Evolutionary conservation across 2,888 invertebrate species (phyloP), one percentile per base, ranked within the genome.

Genomic region (Tethea ocularis): DNA sequence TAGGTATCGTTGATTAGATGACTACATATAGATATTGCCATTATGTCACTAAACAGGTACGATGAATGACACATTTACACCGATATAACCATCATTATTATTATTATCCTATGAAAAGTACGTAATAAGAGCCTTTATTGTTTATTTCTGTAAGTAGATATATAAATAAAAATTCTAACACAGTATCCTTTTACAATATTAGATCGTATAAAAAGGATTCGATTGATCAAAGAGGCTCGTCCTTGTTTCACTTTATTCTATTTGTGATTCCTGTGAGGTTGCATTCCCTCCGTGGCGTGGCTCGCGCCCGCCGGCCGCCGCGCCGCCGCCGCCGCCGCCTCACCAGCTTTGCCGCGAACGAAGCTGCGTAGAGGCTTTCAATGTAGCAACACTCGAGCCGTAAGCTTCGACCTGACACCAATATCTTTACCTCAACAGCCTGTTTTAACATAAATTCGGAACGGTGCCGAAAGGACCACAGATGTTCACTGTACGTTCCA

Each of bases 201-300:
- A 17, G 17, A 11, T 53, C 24, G 15, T 26, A 52, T 17, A 85
- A 83, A 78, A 77, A 69, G 80, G 38, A 38, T 86, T 83, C 72
- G 81, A 78, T 77, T 80, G 82, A 84, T 84, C 78, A 79, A 82
- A n/a, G 33, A 84, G 79, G 78, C 79, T 84, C 89, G 88, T 87
- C 87, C 87, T 86, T 87, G 88, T 84, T 84, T 88, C 77, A 77
- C 71, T 80, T 83, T 84, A 71, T 82, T 85, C 81, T 82, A 82
- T 90, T 91, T 90, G 85, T 88, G 82, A 82, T 82, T 86, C 87
- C 84, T 82, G 83, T 73, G 84, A 86, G 87, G 84, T 84, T 88
- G 88, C 89, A 88, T 91, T 90, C 91, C 80, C 86, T 75, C 68
- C 72, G 70, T 73, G 76, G 20, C 46, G 46, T 20, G 46, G 2